These are phyloP conservation scores for Anneissia japonica DNA, from an alignment of 35 echinoderm and acorn worm genomes.

Conservation along the genomic window DNA sequence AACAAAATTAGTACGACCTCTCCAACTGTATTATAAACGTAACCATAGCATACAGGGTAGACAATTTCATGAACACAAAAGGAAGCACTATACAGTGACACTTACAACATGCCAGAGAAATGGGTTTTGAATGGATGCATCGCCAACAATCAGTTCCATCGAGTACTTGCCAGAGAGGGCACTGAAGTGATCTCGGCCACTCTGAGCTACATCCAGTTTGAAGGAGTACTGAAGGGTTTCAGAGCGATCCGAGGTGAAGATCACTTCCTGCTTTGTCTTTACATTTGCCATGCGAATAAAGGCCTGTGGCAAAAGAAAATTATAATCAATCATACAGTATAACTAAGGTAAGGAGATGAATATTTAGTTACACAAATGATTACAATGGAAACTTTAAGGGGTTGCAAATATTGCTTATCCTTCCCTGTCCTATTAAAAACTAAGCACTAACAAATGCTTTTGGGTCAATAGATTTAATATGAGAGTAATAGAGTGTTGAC, in stretches of 20 bases:
- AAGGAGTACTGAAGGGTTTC: slow-evolving; percentile 43
- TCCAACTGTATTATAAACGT: no score
- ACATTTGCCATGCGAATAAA: slow-evolving; percentile 81
- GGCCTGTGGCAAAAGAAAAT: no score
- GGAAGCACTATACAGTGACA: neutral
- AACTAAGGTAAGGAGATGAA: no score
- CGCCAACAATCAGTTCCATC: slow-evolving; percentile 75
- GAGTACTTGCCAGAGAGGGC: slow-evolving; percentile 75
- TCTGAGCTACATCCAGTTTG: slow-evolving; percentile 76
- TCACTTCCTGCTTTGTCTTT: slow-evolving; percentile 84
- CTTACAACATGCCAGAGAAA: slow-evolving; percentile 90
- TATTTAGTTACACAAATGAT: no score
- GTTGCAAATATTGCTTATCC: no score
- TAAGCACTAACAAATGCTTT: no score
- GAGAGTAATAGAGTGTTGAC: no score
- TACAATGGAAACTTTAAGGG: no score
- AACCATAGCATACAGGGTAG: no score
- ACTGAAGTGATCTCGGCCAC: slow-evolving; percentile 83
- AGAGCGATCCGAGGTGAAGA: slow-evolving; percentile 73
- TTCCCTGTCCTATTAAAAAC: no score
- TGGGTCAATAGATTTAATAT: no score
- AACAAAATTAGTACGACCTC: neutral
- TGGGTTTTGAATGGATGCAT: slow-evolving; percentile 89
- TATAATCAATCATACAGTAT: no score
- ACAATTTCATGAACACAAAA: neutral